These are phyloP conservation scores for Synergus itoensis DNA, from an alignment of 2,888 invertebrate genomes.

Conservation along the genomic window DNA sequence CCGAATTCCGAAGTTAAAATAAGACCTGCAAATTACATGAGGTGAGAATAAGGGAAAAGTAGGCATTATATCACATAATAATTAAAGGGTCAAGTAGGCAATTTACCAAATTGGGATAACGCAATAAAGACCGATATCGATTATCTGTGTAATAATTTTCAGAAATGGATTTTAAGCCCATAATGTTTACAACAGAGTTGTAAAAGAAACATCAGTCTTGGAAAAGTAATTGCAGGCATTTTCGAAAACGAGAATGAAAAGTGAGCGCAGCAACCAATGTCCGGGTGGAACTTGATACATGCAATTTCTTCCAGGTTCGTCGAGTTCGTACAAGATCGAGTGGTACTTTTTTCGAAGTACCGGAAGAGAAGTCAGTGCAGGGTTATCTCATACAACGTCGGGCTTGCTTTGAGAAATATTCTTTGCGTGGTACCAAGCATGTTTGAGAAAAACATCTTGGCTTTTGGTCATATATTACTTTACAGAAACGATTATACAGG, in stretches of 20 bases:
- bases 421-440: slow-evolving; percentile 15
- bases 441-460: slow-evolving; percentile 31
- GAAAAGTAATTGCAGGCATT: slow-evolving; percentile 2
- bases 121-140: no score
- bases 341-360: slow-evolving; percentile 35
- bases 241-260: not conserved
- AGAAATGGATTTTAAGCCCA: not conserved
- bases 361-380: slow-evolving; percentile 39
- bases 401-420: slow-evolving; percentile 38
- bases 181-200: no score
- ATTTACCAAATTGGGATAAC: not conserved
- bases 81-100: not conserved
- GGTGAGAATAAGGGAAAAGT: no score
- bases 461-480: slow-evolving; percentile 37
- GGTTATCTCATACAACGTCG: slow-evolving; percentile 32
- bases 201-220: not conserved
- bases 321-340: slow-evolving; percentile 34
- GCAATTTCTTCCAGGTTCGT: slow-evolving; percentile 34
- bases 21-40: no score
- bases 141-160: not conserved
- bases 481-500: slow-evolving; percentile 35
- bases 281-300: slow-evolving; percentile 34
- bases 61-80: no score
- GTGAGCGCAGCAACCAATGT: slow-evolving; percentile 6
- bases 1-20: no score